Conservation (phyloP, 2,888 invertebrate species). For the Agrotis segetum region DNA sequence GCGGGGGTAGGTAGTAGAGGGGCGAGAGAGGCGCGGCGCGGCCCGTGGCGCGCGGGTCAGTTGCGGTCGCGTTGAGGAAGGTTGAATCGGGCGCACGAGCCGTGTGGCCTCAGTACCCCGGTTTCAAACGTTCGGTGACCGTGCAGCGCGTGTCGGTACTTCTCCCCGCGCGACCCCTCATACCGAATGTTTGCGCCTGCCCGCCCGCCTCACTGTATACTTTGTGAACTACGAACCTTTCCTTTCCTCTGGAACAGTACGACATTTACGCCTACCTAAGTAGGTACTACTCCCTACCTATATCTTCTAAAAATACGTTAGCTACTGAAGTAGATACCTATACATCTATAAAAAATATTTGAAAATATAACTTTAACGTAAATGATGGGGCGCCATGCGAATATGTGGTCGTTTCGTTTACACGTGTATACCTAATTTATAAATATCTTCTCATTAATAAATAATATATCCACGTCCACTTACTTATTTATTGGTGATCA, state of each 20-base stretch:
- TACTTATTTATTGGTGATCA: too few species aligned
- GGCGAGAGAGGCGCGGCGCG: slow-evolving; percentile 62
- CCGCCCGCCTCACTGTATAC: slow-evolving; percentile 58
- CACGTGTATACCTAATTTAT: slow-evolving; percentile 25
- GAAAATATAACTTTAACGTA: slow-evolving; percentile 8
- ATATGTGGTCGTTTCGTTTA: slow-evolving; percentile 17
- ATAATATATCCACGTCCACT: background rate
- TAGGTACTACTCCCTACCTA: background rate
- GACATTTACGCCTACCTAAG: slow-evolving; percentile 1
- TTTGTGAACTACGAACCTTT: slow-evolving; percentile 62
- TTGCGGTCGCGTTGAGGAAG: slow-evolving; percentile 91
- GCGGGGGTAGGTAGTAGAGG: slow-evolving; percentile 47
- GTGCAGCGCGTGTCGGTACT: slow-evolving; percentile 90
- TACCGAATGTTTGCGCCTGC: slow-evolving; percentile 48
- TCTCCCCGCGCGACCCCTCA: slow-evolving; percentile 74
- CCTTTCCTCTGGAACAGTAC: slow-evolving; percentile 37
- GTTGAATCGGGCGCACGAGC: slow-evolving; percentile 90
- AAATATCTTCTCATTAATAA: slow-evolving; percentile 8
- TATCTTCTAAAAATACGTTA: slow-evolving; percentile 23
- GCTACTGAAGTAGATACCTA: background rate
- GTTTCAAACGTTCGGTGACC: slow-evolving; percentile 90
- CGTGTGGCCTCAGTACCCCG: slow-evolving; percentile 83
- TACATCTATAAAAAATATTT: background rate
- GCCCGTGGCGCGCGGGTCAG: slow-evolving; percentile 87
- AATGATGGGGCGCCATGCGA: slow-evolving; percentile 25